phyloP scores from a whole-genome alignment of 2,113 vertebrate species.

The Chlamydotis undulata region DNA sequence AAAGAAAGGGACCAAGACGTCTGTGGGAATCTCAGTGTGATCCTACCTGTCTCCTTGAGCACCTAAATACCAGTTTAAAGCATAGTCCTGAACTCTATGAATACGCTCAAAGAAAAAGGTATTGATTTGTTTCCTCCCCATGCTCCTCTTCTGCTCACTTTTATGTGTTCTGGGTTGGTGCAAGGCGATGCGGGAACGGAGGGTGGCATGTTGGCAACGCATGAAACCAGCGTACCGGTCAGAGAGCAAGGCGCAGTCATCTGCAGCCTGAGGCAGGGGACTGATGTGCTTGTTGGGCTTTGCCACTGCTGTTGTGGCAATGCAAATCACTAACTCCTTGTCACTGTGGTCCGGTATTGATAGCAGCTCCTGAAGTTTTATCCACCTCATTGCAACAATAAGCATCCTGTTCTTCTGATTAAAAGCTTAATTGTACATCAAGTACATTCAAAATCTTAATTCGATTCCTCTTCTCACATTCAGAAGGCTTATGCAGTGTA shows the following conservation, averaged over 20 bases:
- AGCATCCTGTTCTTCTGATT: not conserved
- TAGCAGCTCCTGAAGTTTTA: not conserved
- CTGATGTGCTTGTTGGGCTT: not conserved
- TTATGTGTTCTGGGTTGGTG: not conserved
- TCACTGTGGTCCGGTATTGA: not conserved
- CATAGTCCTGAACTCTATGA: not conserved
- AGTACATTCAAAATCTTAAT: not conserved
- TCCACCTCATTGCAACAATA: not conserved
- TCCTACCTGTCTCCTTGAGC: not conserved
- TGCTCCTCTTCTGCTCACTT: not conserved
- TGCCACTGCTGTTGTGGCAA: not conserved
- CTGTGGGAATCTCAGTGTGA: not conserved
- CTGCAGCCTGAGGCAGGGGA: not conserved
- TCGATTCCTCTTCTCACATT: not conserved
- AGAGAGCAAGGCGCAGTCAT: not conserved
- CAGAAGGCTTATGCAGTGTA: not conserved
- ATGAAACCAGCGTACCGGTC: not conserved
- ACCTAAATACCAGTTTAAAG: not conserved
- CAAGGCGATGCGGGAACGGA: not conserved
- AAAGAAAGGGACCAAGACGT: not conserved
- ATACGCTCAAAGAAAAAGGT: rapidly evolving
- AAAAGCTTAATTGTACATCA: not conserved
- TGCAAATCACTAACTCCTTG: not conserved
- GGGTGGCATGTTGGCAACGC: rapidly evolving
- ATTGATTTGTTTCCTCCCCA: not conserved